Evolutionary conservation across 35 echinoderm and acorn worm species (phyloP).

Genomic region (Diadema setosum): DNA sequence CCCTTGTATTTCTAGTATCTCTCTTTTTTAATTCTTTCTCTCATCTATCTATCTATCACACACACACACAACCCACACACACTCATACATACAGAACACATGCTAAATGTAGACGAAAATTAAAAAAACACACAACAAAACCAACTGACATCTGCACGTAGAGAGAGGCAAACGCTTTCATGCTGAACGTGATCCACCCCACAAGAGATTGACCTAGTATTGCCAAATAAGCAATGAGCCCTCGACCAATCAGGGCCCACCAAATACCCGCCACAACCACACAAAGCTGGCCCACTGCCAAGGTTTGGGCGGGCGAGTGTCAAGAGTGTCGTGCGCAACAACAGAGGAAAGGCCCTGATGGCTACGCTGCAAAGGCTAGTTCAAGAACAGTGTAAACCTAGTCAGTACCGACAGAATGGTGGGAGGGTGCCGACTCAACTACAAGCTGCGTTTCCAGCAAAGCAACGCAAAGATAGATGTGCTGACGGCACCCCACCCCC

Average conservation of each 20-base stretch:
- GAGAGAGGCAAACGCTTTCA: neutral
- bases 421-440: neutral
- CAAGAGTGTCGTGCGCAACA: no score
- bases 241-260: neutral
- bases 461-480: neutral
- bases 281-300: conserved; percentile 29
- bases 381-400: neutral
- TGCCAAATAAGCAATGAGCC: conserved; percentile 20
- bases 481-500: conserved; percentile 8
- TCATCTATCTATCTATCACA: no score
- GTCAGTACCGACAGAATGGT: neutral
- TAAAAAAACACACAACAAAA: neutral
- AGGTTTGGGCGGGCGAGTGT: no score
- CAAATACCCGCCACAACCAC: neutral
- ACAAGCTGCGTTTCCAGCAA: neutral
- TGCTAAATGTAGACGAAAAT: neutral
- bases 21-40: no score
- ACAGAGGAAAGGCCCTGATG: no score
- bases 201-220: conserved; percentile 19
- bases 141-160: neutral
- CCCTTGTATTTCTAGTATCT: no score
- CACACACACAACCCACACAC: neutral
- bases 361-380: neutral
- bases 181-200: neutral
- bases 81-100: neutral